A percentile compares a stretch with the other conserved stretches of the same genome.
phyloP scores from a whole-genome alignment of 2,888 invertebrate species.

The Mystacides longicornis region DNA sequence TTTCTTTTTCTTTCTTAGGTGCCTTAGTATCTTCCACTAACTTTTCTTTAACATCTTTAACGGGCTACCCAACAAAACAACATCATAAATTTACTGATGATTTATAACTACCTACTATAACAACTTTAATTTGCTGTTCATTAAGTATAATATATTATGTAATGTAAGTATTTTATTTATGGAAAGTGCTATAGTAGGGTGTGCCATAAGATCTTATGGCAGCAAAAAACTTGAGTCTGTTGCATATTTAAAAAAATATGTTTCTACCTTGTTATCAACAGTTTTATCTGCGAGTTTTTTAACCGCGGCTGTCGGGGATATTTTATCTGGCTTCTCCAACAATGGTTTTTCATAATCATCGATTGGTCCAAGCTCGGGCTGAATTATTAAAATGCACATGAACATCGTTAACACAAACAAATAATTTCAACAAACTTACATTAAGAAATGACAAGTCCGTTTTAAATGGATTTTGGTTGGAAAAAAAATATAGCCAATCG shows the following conservation, averaged over 20 bases:
- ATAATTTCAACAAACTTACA: too few relatives aligned
- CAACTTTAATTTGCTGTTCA: too few relatives aligned
- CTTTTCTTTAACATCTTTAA: slow-evolving; percentile 12
- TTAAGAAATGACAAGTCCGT: too few relatives aligned
- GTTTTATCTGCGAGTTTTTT: slow-evolving; percentile 28
- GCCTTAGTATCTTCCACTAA: slow-evolving; percentile 24
- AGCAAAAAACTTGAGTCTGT: too few relatives aligned
- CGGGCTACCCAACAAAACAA: neutral
- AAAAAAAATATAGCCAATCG: too few relatives aligned
- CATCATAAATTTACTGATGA: neutral
- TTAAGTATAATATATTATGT: too few relatives aligned
- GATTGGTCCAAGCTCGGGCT: neutral
- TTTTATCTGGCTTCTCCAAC: slow-evolving; percentile 30
- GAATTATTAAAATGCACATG: neutral
- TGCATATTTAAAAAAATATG: too few relatives aligned
- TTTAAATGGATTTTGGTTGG: too few relatives aligned
- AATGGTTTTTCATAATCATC: slow-evolving; percentile 20
- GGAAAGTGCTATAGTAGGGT: too few relatives aligned
- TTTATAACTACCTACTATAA: too few relatives aligned
- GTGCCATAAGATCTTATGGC: too few relatives aligned
- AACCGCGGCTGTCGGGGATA: slow-evolving; percentile 47
- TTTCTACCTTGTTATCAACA: neutral
- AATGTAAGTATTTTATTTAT: too few relatives aligned
- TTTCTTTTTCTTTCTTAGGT: slow-evolving; percentile 22
- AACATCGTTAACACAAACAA: neutral